These are phyloP conservation scores for Lateolabrax maculatus DNA, from an alignment of 2,797 vertebrate genomes.

Conservation along the genomic window DNA sequence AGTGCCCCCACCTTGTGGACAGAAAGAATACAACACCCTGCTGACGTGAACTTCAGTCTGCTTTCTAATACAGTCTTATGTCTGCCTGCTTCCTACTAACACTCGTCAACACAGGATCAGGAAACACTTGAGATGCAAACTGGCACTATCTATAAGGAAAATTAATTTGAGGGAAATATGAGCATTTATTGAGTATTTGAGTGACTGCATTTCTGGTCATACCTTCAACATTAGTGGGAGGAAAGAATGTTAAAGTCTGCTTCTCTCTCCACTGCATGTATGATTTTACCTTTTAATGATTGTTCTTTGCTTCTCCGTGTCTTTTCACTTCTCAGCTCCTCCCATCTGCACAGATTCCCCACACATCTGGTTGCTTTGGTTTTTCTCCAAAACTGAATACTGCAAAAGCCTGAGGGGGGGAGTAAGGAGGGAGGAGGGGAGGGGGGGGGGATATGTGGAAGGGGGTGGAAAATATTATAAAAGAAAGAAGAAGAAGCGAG, in stretches of 20 bases:
- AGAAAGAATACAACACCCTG: constrained; percentile 26
- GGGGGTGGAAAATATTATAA: constrained; percentile 51
- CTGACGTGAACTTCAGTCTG: background rate
- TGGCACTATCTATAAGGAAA: background rate
- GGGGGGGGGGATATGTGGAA: constrained; percentile 27
- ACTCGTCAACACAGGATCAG: background rate
- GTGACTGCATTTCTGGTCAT: background rate
- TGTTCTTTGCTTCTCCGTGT: constrained; percentile 26
- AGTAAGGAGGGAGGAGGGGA: constrained; percentile 6
- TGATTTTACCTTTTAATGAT: background rate
- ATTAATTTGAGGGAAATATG: background rate
- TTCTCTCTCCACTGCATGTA: background rate
- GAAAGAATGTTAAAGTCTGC: background rate
- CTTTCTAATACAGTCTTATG: background rate
- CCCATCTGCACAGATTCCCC: constrained; percentile 59
- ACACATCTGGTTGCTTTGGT: constrained; percentile 80
- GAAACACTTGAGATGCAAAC: background rate
- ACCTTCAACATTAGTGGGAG: background rate
- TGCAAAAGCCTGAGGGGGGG: constrained; percentile 52
- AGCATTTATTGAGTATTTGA: background rate
- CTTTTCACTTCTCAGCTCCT: constrained; percentile 52
- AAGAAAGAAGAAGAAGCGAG: constrained; percentile 33
- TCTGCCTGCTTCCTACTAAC: background rate
- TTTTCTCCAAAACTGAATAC: constrained; percentile 66
- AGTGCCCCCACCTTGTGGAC: constrained; percentile 74